Evolutionary conservation across 2,888 invertebrate genomes (phyloP).

Genomic region (Galeopsomyia nigrocyanea): DNA sequence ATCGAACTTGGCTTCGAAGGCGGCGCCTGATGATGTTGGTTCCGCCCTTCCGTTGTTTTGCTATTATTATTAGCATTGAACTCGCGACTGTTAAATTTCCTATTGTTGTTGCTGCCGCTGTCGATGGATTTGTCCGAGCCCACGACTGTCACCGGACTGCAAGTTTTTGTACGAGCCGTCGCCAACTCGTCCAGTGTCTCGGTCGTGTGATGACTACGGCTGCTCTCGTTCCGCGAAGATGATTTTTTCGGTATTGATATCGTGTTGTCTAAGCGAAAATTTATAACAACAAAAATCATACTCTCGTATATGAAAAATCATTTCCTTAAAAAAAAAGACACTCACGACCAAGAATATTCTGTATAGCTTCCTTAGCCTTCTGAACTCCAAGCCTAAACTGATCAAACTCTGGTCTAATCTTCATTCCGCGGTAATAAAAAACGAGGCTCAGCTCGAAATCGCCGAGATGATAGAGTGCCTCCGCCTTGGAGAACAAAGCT

Average conservation of each 20-base stretch:
- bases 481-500: conserved; percentile 91
- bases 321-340: background rate
- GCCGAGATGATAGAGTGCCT: conserved; percentile 90
- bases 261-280: conserved; percentile 23
- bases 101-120: conserved; percentile 26
- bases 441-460: conserved; percentile 95
- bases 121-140: conserved; percentile 12
- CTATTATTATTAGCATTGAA: too few species aligned
- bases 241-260: conserved; percentile 26
- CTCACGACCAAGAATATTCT: conserved; percentile 84
- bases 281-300: background rate
- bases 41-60: background rate
- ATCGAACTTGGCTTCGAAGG: conserved; percentile 1
- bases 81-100: background rate
- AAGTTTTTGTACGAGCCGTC: conserved; percentile 22
- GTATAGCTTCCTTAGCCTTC: conserved; percentile 94
- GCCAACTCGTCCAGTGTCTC: conserved; percentile 1
- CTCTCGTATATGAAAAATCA: conserved; percentile 11
- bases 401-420: conserved; percentile 86
- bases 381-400: conserved; percentile 86
- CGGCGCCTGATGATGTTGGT: background rate
- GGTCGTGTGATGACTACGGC: too few species aligned
- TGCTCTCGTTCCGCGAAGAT: conserved; percentile 8
- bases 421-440: conserved; percentile 89
- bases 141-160: conserved; percentile 23